These are phyloP conservation scores for pig (Sus scrofa) DNA, from an alignment of 2,113 vertebrate species.

Conservation along the genomic window T2T-Sscrofa CM000812.6:142108001-142108500, in stretches of 20 bases:
- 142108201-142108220: background rate
- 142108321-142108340: background rate
- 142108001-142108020: too few species aligned
- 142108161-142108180: slow-evolving; percentile 8
- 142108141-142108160: background rate
- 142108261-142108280: background rate
- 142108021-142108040: background rate
- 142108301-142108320: background rate
- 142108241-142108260: background rate
- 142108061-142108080: background rate
- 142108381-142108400: background rate
- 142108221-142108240: background rate
- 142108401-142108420: background rate
- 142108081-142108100: background rate
- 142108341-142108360: background rate
- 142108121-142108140: background rate
- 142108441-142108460: slow-evolving; percentile 16
- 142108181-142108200: background rate
- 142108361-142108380: background rate
- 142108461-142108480: background rate
- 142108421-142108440: background rate
- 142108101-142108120: background rate
- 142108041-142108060: background rate
- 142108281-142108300: background rate
- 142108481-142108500: background rate